Base-by-base conservation (phyloP, 2,797 vertebrate genomes). In the Zenarchopterus dispar region DNA sequence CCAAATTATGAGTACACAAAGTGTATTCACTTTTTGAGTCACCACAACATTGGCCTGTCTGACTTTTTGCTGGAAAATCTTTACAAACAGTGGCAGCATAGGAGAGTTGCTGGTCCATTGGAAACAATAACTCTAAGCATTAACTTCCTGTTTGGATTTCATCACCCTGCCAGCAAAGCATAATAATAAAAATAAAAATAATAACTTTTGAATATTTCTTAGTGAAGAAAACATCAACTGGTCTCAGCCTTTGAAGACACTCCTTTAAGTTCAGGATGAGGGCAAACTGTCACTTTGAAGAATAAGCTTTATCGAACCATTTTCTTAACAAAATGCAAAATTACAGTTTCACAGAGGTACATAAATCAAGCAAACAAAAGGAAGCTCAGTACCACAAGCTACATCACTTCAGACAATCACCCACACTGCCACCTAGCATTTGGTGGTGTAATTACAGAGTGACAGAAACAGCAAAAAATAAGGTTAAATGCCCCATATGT, bases 201-300 rank as follows among this genome's bases (percentile, higher is more conserved):
- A 36, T 36, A 13, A 13, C 6, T 36, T 13, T 36, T 36, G 28
- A 1, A 56, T 5, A 43, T 17, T 2, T 0, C 0, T 1, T 22
- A 24, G 33, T 11, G 19, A 18, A 60, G 28, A 23, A 53, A 61
- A 23, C 4, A 10, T 62, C 48, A 41, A 19, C 15, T 59, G 17
- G 57, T 52, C 42, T 17, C 9, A 42, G 11, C 6, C 21, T 0
- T 15, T 23, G 16, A 67, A 55, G 1, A 59, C 52, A 43, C 50
- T 71, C 10, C 24, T 46, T 5, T 47, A 50, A 56, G 39, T 65
- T 60, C 55, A 58, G 18, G 62, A 33, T 2, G 31, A 33, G 31
- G 8, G 31, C 31, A 47, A 43, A 15, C 19, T 13, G 70, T 61
- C 49, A 60, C 16, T 48, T 24, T 56, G 55, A 85, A 82, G 66